These are phyloP conservation scores for Poecilobothrus nobilitatus DNA, from an alignment of 2,888 invertebrate genomes.

Conservation along the genomic window DNA sequence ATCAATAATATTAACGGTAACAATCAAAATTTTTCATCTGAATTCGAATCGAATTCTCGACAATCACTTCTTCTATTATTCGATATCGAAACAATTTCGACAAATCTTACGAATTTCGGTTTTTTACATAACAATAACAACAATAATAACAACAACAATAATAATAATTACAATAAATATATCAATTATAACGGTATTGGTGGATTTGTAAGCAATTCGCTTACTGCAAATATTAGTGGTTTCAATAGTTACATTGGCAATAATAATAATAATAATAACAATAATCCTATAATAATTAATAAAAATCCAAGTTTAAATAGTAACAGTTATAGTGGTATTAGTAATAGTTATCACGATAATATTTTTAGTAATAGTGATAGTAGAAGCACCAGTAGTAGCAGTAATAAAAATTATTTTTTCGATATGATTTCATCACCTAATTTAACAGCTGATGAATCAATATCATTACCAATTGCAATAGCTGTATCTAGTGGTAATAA, in stretches of 20 bases:
- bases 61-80: neutral
- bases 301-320: neutral
- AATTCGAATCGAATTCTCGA: neutral
- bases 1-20: no score
- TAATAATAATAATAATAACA: neutral
- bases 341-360: no score
- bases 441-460: constrained; percentile 1
- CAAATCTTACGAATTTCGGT: neutral
- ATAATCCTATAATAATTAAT: neutral
- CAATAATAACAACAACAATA: neutral
- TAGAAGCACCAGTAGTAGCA: neutral
- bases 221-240: neutral
- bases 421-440: constrained; percentile 1
- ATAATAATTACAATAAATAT: neutral
- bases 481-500: neutral
- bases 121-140: neutral
- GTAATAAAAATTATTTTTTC: neutral
- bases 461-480: neutral
- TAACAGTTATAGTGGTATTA: no score
- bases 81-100: neutral
- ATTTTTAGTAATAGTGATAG: neutral
- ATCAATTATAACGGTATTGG: neutral
- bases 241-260: neutral
- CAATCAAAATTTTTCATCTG: neutral
- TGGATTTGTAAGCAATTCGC: neutral